Base-by-base conservation (phyloP, 2,797 vertebrate species). In the Sardinella longiceps region DNA sequence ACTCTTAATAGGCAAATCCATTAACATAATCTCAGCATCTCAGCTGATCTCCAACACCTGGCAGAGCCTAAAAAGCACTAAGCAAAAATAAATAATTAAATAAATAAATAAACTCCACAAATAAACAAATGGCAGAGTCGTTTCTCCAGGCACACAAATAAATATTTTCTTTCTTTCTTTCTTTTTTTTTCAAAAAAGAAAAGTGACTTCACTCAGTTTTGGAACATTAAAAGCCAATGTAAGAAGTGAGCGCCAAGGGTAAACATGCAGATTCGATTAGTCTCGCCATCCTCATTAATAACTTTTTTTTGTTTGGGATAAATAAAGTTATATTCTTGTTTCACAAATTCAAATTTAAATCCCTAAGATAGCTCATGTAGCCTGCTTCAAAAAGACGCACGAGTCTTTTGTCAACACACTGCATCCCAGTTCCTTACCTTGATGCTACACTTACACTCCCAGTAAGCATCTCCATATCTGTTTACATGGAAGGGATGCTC, bases 1-100 rank as follows among this genome's bases (percentile, higher is more conserved):
- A 3, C 25, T 66, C 5, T 60, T 60, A 66, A 66, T 66, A 66
- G 33, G 66, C 30, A 74, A 74, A 74, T 1, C 66, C 33, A 74
- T 39, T 20, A 37, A 14, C 66, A 74, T 37, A 39, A 74, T 39
- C 14, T 74, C 66, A 15, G 33, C 33, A 74, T 74, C 66, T 74
- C 66, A 74, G 30, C 14, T 39, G 66, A 74, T 74, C 30, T 37
- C 39, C 66, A 74, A 20, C 66, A 74, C 63, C 63, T 66, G 63
- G 63, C 63, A 74, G 0, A 39, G 11, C 30, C 66, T 18, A 74
- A 39, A 20, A 74, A 18, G 4, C 23, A 60, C 56, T 74, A 74
- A 74, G 37, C 6, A 74, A n/a, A n/a, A n/a, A n/a, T n/a, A n/a
- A 74, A 18, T 12, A 70, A 30, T 14, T 0, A 30, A 37, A 15